Evolutionary conservation across 2,888 invertebrate genomes (phyloP), one percentile per base, ranked within the genome.

Genomic region (Thyatira batis): DNA sequence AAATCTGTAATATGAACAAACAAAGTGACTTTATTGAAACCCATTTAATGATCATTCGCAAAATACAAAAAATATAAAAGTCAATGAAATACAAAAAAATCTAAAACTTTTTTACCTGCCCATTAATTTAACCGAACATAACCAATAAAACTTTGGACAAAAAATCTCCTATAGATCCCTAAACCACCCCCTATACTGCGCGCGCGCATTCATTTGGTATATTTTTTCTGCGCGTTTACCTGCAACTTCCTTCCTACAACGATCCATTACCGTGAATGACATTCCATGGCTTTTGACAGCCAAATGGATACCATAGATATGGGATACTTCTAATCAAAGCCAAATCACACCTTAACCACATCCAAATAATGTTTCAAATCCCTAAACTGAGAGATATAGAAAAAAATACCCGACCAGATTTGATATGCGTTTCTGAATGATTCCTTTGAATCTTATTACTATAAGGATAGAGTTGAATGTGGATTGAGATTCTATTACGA

Each of bases 181-280:
- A 70, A 67, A 66, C 67, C 69, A 67, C 76, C 78, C 76, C 69
- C 65, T 75, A 68, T 63, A 68, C 61, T 64, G 80, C 80, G 80
- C 74, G 72, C 73, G 77, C 78, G 81, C 82, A 77, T 66, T 61
- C 72, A 80, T 78, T 81, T 77, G 79, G 53, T 59, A 51, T 72
- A 65, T 76, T 78, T 83, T 85, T 81, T 84, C 75, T 73, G 60
- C 65, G 57, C 73, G 69, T 78, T 78, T 90, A 91, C 91, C 91
- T 91, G 91, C 87, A 76, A 89, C 91, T 91, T 91, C 91, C 91
- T 91, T 91, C 91, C 91, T 91, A 76, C 75, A 84, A 67, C 87
- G 80, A 89, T 89, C 87, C 82, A 85, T 90, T 88, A 89, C 87
- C 73, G 54, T 78, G 83, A 89, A 87, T 86, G 85, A 86, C 89